A percentile compares a stretch with the other conserved stretches of the same genome.
Conservation (phyloP, 2,797 vertebrate species). For the Tapirus indicus region DNA sequence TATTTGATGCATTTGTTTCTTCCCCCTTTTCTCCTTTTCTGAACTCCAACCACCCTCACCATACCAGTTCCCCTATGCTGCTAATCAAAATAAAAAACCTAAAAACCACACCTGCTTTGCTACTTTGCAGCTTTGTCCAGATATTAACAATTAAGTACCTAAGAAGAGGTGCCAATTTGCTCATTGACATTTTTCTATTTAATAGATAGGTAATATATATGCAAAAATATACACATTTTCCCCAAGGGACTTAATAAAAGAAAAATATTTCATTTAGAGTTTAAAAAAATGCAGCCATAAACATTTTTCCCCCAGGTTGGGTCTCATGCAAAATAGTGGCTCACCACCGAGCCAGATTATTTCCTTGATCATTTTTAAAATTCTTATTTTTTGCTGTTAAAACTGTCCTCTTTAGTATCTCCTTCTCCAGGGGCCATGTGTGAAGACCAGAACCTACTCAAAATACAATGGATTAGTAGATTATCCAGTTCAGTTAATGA, state of each 20-base stretch:
- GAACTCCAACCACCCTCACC: not conserved
- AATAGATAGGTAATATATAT: not conserved
- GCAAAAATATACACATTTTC: not conserved
- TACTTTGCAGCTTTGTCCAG: not conserved
- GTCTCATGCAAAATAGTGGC: not conserved
- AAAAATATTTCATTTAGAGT: not conserved
- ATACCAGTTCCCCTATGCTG: not conserved
- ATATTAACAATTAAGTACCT: not conserved
- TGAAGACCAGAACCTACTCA: not conserved
- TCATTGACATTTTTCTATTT: constrained; percentile 48
- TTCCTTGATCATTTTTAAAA: not conserved
- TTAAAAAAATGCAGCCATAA: not conserved
- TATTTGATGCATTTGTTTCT: not conserved
- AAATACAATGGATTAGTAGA: not conserved
- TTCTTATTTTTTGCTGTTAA: not conserved
- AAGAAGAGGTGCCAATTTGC: constrained; percentile 41
- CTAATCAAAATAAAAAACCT: not conserved
- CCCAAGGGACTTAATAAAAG: not conserved
- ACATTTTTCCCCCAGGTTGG: not conserved
- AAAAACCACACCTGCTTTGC: not conserved
- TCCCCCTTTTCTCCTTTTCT: not conserved
- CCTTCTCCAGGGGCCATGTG: not conserved
- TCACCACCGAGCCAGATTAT: not conserved
- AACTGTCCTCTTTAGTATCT: constrained; percentile 4
- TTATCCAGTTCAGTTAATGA: not conserved